Conservation (phyloP, 2,888 invertebrate genomes). For the Onthophagus sagittarius region DNA sequence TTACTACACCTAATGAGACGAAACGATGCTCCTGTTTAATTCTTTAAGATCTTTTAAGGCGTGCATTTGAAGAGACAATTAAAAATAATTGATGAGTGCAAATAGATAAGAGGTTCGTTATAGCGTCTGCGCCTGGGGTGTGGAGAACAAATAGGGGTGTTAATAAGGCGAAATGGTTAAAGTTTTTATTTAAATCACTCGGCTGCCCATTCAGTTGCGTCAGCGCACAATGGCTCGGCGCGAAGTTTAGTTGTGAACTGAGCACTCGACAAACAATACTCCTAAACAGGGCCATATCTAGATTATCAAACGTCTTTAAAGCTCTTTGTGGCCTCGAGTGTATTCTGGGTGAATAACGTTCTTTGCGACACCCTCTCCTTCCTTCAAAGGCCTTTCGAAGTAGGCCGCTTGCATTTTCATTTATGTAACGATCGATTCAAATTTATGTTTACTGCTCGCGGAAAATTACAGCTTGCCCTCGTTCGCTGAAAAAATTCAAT, state of each 20-base stretch:
- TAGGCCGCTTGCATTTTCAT: conserved; percentile 21
- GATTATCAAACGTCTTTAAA: conserved; percentile 34
- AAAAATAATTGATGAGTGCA: background rate
- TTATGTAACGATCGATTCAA: conserved; percentile 16
- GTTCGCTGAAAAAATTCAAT: conserved; percentile 9
- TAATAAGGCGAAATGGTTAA: conserved; percentile 7
- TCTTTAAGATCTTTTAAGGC: background rate
- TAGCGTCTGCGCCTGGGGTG: background rate
- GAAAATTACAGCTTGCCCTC: conserved; percentile 14
- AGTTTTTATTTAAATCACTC: conserved; percentile 15
- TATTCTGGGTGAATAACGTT: conserved; percentile 30
- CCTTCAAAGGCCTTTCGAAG: conserved; percentile 15
- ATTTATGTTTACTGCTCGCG: conserved; percentile 16
- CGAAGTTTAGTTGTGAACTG: conserved; percentile 25
- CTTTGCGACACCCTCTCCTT: conserved; percentile 22
- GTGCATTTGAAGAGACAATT: background rate
- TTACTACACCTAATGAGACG: background rate
- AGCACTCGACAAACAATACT: conserved; percentile 30
- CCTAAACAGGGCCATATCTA: conserved; percentile 32
- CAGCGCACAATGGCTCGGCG: conserved; percentile 17
- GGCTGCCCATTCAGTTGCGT: conserved; percentile 18
- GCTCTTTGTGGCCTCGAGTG: conserved; percentile 32
- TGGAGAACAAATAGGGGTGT: background rate
- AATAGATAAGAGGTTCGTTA: background rate
- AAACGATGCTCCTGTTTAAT: background rate